phyloP scores from a whole-genome alignment of 1,140 invertebrate genomes.

The Drosophila cardini region DNA sequence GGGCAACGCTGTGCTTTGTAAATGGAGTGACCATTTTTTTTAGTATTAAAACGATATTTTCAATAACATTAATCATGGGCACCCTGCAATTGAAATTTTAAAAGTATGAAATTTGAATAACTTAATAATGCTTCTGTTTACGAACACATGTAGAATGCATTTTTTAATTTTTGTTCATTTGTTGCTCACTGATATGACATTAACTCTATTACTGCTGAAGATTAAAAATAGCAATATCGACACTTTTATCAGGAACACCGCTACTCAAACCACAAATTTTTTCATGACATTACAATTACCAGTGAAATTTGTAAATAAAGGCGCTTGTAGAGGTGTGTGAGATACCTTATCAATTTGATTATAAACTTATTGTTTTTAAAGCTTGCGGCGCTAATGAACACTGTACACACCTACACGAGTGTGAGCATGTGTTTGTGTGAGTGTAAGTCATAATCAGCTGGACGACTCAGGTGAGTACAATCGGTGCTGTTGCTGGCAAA shows the following conservation, averaged over 20 bases:
- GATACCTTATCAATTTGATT: slow-evolving; percentile 37
- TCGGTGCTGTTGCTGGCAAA: slow-evolving; percentile 9
- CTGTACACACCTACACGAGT: slow-evolving; percentile 1
- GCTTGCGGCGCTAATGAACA: slow-evolving; percentile 36
- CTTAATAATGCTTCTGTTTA: neutral
- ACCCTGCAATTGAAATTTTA: slow-evolving; percentile 19
- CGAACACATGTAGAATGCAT: neutral
- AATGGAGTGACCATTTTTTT: slow-evolving; percentile 11
- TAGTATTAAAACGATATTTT: slow-evolving; percentile 3
- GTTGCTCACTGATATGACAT: neutral
- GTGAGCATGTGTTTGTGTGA: slow-evolving; percentile 22
- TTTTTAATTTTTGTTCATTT: slow-evolving; percentile 1
- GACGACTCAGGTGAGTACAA: slow-evolving; percentile 32
- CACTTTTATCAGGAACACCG: slow-evolving; percentile 2
- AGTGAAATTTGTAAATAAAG: slow-evolving; percentile 41
- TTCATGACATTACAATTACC: slow-evolving; percentile 30
- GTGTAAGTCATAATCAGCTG: slow-evolving; percentile 59
- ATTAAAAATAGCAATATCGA: slow-evolving; percentile 4
- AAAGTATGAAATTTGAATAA: slow-evolving; percentile 1
- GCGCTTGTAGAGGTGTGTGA: neutral
- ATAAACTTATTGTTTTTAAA: slow-evolving; percentile 19
- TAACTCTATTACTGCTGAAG: neutral
- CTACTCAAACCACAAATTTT: slow-evolving; percentile 11
- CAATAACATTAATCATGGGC: neutral
- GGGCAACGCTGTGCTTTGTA: slow-evolving; percentile 22